Base-by-base conservation (phyloP, 2,888 invertebrate genomes). In the Cabera pusaria region DNA sequence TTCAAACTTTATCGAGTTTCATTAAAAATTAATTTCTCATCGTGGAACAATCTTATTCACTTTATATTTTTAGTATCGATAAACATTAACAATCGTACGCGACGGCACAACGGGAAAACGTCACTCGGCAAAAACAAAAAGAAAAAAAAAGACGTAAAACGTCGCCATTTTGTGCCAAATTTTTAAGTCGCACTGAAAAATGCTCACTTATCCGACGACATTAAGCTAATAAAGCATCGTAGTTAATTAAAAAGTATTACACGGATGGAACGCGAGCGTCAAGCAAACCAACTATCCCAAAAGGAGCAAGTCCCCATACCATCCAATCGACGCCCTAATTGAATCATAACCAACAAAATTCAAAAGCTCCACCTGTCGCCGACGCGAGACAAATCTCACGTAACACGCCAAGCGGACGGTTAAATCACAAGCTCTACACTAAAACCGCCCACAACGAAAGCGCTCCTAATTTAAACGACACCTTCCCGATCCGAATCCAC, bases 181-280 rank as follows among this genome's bases (percentile, higher is more conserved):
- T 67, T 67, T 64, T 62, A 57, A 55, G 65, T 72, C 72, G 64
- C 63, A 65, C 50, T 67, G 70, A 72, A 71, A 70, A 69, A 62
- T 53, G 35, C 57, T 53, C 64, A 65, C 70, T 75, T 78, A 79
- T 73, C 74, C 72, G 72, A 68, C 71, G 69, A 75, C 73, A 81
- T 80, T 84, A 72, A 77, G 72, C 76, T 82, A 90, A 90, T 91
- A 90, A 90, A 90, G 87, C 86, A 87, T 90, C 75, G 72, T 78
- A 84, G 83, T 75, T 85, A 86, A 87, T 88, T 87, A 84, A 86
- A 82, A 83, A 81, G 72, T 74, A 72, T 76, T 72, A 67, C 63
- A 59, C 58, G 58, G 64, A 55, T 62, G 63, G 53, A 58, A 56
- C 50, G 59, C 57, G 60, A 66, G 58, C 69, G 69, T 62, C 57